Conservation (phyloP, 2,797 vertebrate genomes). For the Alexandromys oeconomus region DNA sequence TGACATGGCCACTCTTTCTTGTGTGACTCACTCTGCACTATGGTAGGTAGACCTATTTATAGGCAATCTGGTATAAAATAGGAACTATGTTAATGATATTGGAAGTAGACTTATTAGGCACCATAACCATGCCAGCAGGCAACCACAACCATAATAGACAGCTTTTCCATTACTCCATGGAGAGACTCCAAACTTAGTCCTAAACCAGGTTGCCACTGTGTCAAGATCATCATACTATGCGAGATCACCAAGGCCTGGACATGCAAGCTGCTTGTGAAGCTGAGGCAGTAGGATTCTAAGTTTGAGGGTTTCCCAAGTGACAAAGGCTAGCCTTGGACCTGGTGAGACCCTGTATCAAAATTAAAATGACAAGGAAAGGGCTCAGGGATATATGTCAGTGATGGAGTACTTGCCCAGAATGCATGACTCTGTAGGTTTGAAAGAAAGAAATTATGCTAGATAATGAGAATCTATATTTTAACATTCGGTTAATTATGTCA, state of each 20-base stretch:
- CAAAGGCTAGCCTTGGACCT: not conserved
- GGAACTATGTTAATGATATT: not conserved
- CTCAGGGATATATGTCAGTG: not conserved
- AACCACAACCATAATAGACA: not conserved
- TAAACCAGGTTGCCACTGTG: not conserved
- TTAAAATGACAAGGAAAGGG: not conserved
- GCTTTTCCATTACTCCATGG: not conserved
- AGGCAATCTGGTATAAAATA: not conserved
- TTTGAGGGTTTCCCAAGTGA: not conserved
- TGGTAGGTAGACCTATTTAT: not conserved
- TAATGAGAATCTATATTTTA: not conserved
- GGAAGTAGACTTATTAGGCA: not conserved
- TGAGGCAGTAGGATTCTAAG: not conserved
- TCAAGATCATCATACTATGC: not conserved
- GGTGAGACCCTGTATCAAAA: not conserved
- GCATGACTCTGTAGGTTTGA: not conserved
- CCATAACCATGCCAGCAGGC: not conserved
- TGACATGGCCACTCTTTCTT: not conserved
- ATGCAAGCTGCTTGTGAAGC: not conserved
- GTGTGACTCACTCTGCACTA: not conserved
- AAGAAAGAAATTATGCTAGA: not conserved
- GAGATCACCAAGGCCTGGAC: not conserved
- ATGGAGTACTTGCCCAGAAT: not conserved
- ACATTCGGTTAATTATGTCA: not conserved
- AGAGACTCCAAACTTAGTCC: not conserved